Percentiles rank a stretch among this genome's conserved stretches.
Conservation (phyloP, 2,797 vertebrate genomes). For the Acrossocheilus wenchowensis region DNA sequence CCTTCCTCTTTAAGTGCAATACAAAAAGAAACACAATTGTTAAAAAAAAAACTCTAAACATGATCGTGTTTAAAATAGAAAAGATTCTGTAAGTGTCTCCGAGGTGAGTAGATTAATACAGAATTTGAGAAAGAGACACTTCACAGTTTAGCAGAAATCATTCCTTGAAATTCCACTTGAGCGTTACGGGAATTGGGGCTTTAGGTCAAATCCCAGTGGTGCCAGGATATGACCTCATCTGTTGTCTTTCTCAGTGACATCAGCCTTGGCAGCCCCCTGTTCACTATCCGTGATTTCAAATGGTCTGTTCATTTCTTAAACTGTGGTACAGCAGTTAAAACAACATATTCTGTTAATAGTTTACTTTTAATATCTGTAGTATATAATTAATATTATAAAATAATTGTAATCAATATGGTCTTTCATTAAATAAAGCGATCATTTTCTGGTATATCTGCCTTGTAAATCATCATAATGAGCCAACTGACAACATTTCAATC, state of each 20-base stretch:
- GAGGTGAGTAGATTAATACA: slow-evolving; percentile 27
- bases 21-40: slow-evolving; percentile 3
- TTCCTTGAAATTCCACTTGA: slow-evolving; percentile 30
- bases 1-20: slow-evolving; percentile 1
- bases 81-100: slow-evolving; percentile 16
- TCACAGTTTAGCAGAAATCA: slow-evolving; percentile 52
- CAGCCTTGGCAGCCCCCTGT: slow-evolving; percentile 25
- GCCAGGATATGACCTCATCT: slow-evolving; percentile 50
- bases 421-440: slow-evolving; percentile 32
- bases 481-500: slow-evolving; percentile 47
- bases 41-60: slow-evolving; percentile 3
- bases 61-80: slow-evolving; percentile 18
- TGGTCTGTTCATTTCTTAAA: background rate
- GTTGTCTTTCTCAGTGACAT: slow-evolving; percentile 26
- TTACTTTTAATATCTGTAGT: background rate
- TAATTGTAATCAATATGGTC: background rate
- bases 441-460: slow-evolving; percentile 27
- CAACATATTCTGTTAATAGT: background rate
- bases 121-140: slow-evolving; percentile 23
- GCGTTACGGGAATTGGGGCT: background rate
- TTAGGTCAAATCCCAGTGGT: slow-evolving; percentile 23
- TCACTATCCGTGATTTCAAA: slow-evolving; percentile 12
- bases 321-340: slow-evolving; percentile 12
- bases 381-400: slow-evolving; percentile 1
- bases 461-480: slow-evolving; percentile 13